A percentile compares a stretch with the other conserved stretches of the same genome.
Evolutionary conservation across 2,797 vertebrate genomes (phyloP).

Genomic region (Melanotaenia pygmaea): DNA sequence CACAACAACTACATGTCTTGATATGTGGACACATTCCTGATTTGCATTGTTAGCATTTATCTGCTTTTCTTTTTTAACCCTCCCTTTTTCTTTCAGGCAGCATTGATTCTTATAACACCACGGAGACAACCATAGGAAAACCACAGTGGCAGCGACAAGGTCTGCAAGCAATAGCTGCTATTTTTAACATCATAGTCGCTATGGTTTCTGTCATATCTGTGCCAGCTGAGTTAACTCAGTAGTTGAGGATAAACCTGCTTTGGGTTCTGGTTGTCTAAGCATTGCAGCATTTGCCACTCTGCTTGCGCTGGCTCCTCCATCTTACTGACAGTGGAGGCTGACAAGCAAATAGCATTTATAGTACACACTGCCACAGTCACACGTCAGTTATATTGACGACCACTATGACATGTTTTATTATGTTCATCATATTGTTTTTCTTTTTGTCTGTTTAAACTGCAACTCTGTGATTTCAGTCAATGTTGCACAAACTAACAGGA

Average conservation of each 20-base stretch:
- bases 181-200: constrained; percentile 4
- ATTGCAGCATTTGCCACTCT: not conserved
- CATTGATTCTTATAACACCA: not conserved
- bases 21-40: not conserved
- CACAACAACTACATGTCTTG: not conserved
- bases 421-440: not conserved
- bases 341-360: not conserved
- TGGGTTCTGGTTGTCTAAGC: constrained; percentile 11
- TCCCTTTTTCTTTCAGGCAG: not conserved
- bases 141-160: not conserved
- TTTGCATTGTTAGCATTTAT: not conserved
- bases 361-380: not conserved
- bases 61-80: not conserved
- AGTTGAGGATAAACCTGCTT: constrained; percentile 12
- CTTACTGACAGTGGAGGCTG: constrained; percentile 12
- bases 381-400: not conserved
- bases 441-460: no score
- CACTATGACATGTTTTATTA: not conserved
- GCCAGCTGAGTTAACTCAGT: constrained; percentile 1
- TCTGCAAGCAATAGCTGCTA: not conserved
- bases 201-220: constrained; percentile 12
- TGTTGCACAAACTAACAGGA: no score
- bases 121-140: not conserved
- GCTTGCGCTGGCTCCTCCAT: constrained; percentile 14
- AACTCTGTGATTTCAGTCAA: no score